These are phyloP conservation scores for Psettodes erumei DNA, from an alignment of 2,113 vertebrate genomes.

Conservation along the genomic window DNA sequence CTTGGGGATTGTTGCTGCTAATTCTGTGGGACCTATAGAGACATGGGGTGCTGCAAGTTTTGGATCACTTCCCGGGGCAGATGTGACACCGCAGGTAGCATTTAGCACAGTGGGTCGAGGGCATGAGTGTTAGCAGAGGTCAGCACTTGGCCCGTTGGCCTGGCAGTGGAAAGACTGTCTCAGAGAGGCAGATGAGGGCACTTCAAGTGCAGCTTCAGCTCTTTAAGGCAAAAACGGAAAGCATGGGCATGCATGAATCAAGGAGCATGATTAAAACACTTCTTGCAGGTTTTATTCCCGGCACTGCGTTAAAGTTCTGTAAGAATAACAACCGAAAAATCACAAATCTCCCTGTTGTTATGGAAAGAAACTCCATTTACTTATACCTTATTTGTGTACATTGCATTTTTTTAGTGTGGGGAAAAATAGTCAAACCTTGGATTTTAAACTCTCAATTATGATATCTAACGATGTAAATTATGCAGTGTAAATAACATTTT, in stretches of 20 bases:
- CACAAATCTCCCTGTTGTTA: background rate
- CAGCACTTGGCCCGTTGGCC: constrained; percentile 63
- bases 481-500: constrained; percentile 19
- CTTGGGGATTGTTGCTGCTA: constrained; percentile 64
- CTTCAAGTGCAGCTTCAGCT: constrained; percentile 17
- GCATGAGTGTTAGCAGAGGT: constrained; percentile 79
- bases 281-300: background rate
- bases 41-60: constrained; percentile 53
- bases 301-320: background rate
- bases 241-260: background rate
- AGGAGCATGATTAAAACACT: background rate
- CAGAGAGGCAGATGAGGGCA: constrained; percentile 35
- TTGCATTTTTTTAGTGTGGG: background rate
- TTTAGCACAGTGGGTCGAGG: constrained; percentile 72
- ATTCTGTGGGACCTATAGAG: constrained; percentile 62
- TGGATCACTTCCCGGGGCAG: constrained; percentile 78
- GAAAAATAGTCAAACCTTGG: constrained; percentile 19
- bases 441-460: background rate
- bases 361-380: background rate
- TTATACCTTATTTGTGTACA: background rate
- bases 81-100: constrained; percentile 79
- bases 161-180: constrained; percentile 54
- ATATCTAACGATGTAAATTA: constrained; percentile 30
- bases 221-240: constrained; percentile 23
- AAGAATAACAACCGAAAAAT: background rate